Conservation (phyloP, 2,888 invertebrate genomes). For the Platycheirus albimanus region DNA sequence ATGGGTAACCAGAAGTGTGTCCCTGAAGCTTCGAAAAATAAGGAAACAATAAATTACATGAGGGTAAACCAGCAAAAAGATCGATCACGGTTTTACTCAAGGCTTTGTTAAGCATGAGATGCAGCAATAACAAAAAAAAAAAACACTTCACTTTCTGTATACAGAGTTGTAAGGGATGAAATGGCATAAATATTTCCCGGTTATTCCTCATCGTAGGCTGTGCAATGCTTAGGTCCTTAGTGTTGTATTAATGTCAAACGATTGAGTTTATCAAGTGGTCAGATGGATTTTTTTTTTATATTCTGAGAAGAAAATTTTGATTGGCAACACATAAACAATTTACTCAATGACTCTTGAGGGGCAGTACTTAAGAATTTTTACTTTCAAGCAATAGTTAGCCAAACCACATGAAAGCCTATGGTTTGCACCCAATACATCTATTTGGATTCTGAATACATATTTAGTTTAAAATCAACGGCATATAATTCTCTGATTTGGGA, state of each 20-base stretch:
- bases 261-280: conserved; percentile 54
- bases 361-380: conserved; percentile 3
- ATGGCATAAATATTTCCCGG: conserved; percentile 7
- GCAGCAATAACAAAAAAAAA: conserved; percentile 1
- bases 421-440: too few relatives aligned
- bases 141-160: too few relatives aligned
- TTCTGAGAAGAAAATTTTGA: conserved; percentile 59
- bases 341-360: conserved; percentile 50
- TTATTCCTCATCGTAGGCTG: conserved; percentile 16
- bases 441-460: too few relatives aligned
- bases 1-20: conserved; percentile 57
- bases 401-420: too few relatives aligned
- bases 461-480: too few relatives aligned
- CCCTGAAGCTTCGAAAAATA: conserved; percentile 39
- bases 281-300: conserved; percentile 22
- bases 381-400: too few relatives aligned
- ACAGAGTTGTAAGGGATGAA: conserved; percentile 45
- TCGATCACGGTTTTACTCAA: background rate
- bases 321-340: conserved; percentile 67
- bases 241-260: conserved; percentile 42
- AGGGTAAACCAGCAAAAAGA: conserved; percentile 35
- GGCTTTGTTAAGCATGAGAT: conserved; percentile 14
- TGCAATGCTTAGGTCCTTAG: conserved; percentile 36
- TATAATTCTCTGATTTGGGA: too few relatives aligned
- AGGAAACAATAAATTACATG: conserved; percentile 49